phyloP scores from a whole-genome alignment of 2,797 vertebrate genomes.

The Hippocampus kuda region DNA sequence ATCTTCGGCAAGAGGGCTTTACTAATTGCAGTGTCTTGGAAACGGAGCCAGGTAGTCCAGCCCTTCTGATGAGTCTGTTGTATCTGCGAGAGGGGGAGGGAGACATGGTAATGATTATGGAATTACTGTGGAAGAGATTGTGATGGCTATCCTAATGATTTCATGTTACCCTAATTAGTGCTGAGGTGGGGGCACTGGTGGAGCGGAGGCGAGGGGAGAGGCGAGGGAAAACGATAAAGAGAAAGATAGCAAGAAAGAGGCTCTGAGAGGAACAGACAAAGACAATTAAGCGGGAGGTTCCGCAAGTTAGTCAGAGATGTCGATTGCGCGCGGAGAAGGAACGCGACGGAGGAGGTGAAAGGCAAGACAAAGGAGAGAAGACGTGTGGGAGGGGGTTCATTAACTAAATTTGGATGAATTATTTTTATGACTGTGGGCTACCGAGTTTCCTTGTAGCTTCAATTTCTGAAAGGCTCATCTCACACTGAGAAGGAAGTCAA shows the following conservation, averaged over 20 bases:
- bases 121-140: constrained; percentile 54
- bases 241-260: constrained; percentile 9
- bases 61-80: constrained; percentile 18
- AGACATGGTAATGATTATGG: constrained; percentile 47
- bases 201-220: constrained; percentile 11
- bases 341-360: constrained; percentile 20
- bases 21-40: constrained; percentile 46
- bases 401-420: constrained; percentile 60
- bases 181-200: constrained; percentile 30
- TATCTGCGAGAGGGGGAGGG: constrained; percentile 28
- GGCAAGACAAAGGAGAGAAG: constrained; percentile 31
- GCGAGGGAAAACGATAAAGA: constrained; percentile 9
- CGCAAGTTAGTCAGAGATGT: constrained; percentile 27
- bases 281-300: constrained; percentile 20
- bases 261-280: constrained; percentile 19
- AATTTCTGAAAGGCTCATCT: constrained; percentile 44
- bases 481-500: constrained; percentile 38
- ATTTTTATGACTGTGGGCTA: constrained; percentile 52
- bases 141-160: constrained; percentile 59
- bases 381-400: constrained; percentile 56
- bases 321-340: constrained; percentile 22
- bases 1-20: constrained; percentile 43
- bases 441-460: constrained; percentile 44
- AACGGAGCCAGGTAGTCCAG: constrained; percentile 31
- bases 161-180: constrained; percentile 60